Percentiles rank a stretch among this genome's conserved stretches.
Evolutionary conservation across 2,888 invertebrate species (phyloP).

Genomic region (Dynastes grantii): DNA sequence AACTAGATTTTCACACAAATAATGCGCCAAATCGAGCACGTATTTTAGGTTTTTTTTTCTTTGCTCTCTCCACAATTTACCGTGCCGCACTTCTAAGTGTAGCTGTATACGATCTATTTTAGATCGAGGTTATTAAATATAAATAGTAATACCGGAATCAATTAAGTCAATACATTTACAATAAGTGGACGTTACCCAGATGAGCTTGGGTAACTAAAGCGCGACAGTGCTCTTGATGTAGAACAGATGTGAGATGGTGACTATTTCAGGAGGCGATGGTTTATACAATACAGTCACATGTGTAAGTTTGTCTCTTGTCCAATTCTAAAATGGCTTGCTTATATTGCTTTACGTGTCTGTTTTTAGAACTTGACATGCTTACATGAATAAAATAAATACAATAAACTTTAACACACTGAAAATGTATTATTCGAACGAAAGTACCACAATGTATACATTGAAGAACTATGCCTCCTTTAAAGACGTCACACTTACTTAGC

Average conservation of each 20-base stretch:
- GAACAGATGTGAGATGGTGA: constrained; percentile 62
- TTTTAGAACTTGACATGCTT: constrained; percentile 54
- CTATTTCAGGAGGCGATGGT: constrained; percentile 62
- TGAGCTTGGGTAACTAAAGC: constrained; percentile 56
- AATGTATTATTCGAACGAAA: constrained; percentile 45
- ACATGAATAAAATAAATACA: constrained; percentile 54
- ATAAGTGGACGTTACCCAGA: constrained; percentile 59
- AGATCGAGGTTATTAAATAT: constrained; percentile 59
- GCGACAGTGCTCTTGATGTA: constrained; percentile 58
- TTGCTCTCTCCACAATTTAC: neutral
- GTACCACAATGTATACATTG: constrained; percentile 40
- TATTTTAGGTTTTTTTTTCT: neutral
- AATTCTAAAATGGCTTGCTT: constrained; percentile 56
- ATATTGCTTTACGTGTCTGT: constrained; percentile 54
- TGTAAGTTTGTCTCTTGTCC: constrained; percentile 60
- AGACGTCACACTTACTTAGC: constrained; percentile 3
- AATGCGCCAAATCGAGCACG: neutral
- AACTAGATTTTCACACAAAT: constrained; percentile 8
- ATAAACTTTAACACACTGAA: constrained; percentile 48
- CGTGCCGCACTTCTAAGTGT: neutral
- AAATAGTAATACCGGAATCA: constrained; percentile 59
- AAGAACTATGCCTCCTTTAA: constrained; percentile 16
- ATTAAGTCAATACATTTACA: constrained; percentile 59
- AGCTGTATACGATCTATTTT: constrained; percentile 52
- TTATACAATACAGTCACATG: constrained; percentile 63